Evolutionary conservation across 2,113 vertebrate species (phyloP).

Genomic region (Peromyscus maniculatus): DNA sequence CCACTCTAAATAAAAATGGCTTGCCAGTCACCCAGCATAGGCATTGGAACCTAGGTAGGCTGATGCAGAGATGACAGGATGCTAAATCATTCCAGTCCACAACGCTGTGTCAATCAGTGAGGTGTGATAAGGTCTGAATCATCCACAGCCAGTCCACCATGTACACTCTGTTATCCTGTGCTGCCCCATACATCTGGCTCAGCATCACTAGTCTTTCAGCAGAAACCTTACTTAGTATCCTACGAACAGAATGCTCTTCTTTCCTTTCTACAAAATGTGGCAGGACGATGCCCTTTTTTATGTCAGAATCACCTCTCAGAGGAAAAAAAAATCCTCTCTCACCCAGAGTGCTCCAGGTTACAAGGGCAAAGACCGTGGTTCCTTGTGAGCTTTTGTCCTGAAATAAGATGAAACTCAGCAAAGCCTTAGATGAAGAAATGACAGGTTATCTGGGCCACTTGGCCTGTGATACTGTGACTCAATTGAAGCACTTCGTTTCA

Average conservation of each 20-base stretch:
- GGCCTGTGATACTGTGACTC: slow-evolving; percentile 24
- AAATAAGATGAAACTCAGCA: background rate
- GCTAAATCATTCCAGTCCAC: background rate
- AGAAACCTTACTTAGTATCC: background rate
- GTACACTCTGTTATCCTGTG: too few species aligned
- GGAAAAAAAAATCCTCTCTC: background rate
- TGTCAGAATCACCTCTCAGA: slow-evolving; percentile 1
- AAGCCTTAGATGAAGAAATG: background rate
- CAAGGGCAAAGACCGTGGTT: background rate
- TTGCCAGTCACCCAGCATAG: background rate
- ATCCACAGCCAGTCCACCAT: background rate
- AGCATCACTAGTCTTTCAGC: background rate
- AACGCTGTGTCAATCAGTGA: background rate
- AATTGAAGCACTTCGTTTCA: slow-evolving; percentile 59
- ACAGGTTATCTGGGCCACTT: slow-evolving; percentile 9
- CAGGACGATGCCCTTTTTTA: background rate
- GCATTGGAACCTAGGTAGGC: background rate
- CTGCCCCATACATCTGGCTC: background rate
- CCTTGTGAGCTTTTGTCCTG: background rate
- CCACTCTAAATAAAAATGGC: background rate
- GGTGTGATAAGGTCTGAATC: background rate
- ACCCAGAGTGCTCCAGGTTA: background rate
- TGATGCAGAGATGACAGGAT: background rate
- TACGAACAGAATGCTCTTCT: background rate
- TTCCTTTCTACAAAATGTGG: background rate